A percentile compares a stretch with the other conserved stretches of the same genome.
Evolutionary conservation across 2,113 vertebrate species (phyloP).

Genomic region (Catharus bicknelli): DNA sequence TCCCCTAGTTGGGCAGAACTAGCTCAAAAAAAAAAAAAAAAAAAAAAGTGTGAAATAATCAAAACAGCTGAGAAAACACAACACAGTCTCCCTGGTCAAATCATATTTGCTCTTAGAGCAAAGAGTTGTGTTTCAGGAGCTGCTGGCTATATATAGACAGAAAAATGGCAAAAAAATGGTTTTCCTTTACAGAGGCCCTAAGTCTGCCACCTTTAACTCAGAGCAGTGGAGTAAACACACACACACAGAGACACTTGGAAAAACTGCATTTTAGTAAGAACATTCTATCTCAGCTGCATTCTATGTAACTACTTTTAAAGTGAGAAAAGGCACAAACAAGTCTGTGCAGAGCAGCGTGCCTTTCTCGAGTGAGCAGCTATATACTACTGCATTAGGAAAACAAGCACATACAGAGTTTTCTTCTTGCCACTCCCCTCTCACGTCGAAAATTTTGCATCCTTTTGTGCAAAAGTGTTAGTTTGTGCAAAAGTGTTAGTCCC

Average conservation of each 20-base stretch:
- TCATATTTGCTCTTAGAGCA: background rate
- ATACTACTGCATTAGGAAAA: background rate
- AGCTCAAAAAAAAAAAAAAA: background rate
- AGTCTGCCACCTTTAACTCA: background rate
- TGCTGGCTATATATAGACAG: background rate
- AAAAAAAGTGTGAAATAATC: slow-evolving; percentile 35
- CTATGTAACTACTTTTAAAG: background rate
- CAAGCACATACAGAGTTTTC: background rate
- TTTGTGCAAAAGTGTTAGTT: background rate
- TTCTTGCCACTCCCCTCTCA: background rate
- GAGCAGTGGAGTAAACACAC: background rate
- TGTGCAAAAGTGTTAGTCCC: background rate
- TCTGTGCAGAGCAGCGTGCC: background rate
- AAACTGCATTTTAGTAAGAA: background rate
- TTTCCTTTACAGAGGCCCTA: background rate
- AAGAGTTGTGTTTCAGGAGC: background rate
- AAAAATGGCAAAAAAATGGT: background rate
- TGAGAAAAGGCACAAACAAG: background rate
- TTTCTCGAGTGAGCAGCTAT: rapidly evolving
- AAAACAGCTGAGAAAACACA: slow-evolving; percentile 64
- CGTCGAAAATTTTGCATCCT: background rate
- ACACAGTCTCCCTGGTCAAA: slow-evolving; percentile 30
- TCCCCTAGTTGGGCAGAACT: background rate
- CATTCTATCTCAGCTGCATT: background rate
- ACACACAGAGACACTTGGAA: background rate